Evolutionary conservation across 2,888 invertebrate genomes (phyloP), one percentile per base, ranked within the genome.

Genomic region (Gortyna flavago): DNA sequence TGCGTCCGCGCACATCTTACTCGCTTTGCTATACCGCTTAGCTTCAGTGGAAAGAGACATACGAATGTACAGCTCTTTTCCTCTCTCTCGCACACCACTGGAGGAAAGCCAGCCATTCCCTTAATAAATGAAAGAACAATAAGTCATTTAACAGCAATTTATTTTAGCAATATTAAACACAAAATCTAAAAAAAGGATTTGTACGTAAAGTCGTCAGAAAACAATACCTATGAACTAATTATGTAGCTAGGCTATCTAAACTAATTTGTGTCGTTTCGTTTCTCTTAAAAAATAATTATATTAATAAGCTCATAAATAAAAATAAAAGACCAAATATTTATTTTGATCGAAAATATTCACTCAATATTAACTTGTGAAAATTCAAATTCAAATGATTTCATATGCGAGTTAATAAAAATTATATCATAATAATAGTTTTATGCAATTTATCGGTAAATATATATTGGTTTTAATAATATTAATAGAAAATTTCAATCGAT

Each of bases 121-220:
- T 72, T 81, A 41, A 32, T 61, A 21, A 80, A 77, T 86, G n/a
- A 85, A 80, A 77, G 13, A 75, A 72, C 29, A 66, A 51, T 29
- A 61, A 41, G 16, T 85, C 8, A 75, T 68, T 64, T 61, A 85
- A 77, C 84, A 83, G 79, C 68, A 72, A 66, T 85, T 85, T 85
- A 85, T 80, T 85, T 51, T 51, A 66, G 86, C 72, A 80, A 67
- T 69, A 61, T 66, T 64, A 74, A 81, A 72, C 74, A 83, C 25
- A 75, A 75, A 65, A 72, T 66, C 35, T 72, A 84, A 75, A 74
- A 84, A 85, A 78, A 78, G 35, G 35, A 75, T 83, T 79, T 85
- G 83, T 85, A 79, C 70, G 75, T 72, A 70, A 72, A 79, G 72
- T 75, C 69, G 65, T 74, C 67, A 35, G 38, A 65, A 77, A 81